Evolutionary conservation across 2,888 invertebrate genomes (phyloP).

Genomic region (Atethmia centrago): DNA sequence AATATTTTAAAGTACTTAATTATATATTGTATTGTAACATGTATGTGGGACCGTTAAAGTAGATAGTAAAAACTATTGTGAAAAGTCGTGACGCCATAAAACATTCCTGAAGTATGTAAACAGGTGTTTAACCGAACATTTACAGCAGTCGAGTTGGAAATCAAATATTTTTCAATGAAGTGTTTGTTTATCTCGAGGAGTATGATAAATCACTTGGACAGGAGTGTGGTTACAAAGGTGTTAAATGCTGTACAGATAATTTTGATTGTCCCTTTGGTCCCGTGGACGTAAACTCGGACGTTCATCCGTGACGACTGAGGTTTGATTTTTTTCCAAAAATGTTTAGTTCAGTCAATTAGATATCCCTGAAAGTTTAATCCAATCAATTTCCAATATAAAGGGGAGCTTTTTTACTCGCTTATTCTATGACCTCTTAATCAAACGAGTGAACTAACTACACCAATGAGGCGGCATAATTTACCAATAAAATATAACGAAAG

Average conservation of each 20-base stretch:
- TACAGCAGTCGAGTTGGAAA: constrained; percentile 34
- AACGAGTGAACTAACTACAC: constrained; percentile 2
- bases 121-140: constrained; percentile 66
- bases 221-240: constrained; percentile 27
- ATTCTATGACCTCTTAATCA: constrained; percentile 13
- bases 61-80: constrained; percentile 61
- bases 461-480: constrained; percentile 46
- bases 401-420: constrained; percentile 4
- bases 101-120: constrained; percentile 64
- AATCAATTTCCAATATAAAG: constrained; percentile 9
- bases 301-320: neutral
- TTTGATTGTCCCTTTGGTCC: neutral
- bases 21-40: constrained; percentile 24
- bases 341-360: neutral
- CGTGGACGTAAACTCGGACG: neutral
- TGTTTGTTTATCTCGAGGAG: constrained; percentile 38
- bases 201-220: constrained; percentile 41
- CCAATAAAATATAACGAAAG: constrained; percentile 53
- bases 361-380: neutral
- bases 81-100: constrained; percentile 76
- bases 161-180: constrained; percentile 44
- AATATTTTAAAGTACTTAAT: constrained; percentile 22
- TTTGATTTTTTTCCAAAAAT: neutral
- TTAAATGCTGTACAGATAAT: constrained; percentile 26
- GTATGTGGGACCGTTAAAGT: constrained; percentile 24